These are phyloP conservation scores for Cottoperca gobio DNA, from an alignment of 2,797 vertebrate genomes.

Conservation along the genomic window DNA sequence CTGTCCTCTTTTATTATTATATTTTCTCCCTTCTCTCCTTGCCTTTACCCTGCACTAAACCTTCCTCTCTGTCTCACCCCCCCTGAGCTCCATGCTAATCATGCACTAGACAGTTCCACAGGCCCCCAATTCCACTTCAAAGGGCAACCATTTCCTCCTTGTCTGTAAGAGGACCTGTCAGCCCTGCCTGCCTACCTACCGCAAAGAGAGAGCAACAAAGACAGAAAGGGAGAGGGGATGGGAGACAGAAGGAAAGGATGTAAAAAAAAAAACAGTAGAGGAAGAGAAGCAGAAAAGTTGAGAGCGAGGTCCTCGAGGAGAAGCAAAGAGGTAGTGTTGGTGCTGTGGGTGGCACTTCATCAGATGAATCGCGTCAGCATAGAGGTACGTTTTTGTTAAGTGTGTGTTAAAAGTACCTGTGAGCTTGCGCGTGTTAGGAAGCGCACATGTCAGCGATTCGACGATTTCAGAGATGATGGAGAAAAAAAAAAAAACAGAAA, in stretches of 20 bases:
- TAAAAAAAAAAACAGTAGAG: conserved; percentile 9
- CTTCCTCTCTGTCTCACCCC: conserved; percentile 36
- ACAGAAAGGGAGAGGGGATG: conserved; percentile 14
- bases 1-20: conserved; percentile 7
- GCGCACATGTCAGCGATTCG: conserved; percentile 61
- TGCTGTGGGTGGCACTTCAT: conserved; percentile 68
- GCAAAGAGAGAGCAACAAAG: conserved; percentile 33
- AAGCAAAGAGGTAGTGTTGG: conserved; percentile 39
- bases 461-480: conserved; percentile 50
- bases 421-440: conserved; percentile 38
- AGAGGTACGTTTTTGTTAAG: conserved; percentile 59
- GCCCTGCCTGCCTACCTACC: conserved; percentile 62
- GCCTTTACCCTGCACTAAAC: conserved; percentile 62
- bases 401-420: conserved; percentile 59
- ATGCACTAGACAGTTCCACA: conserved; percentile 80
- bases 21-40: conserved; percentile 36
- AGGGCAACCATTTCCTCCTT: conserved; percentile 78
- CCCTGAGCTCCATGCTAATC: conserved; percentile 75
- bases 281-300: conserved; percentile 40
- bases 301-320: conserved; percentile 46
- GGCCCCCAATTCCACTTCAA: conserved; percentile 85
- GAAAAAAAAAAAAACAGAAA: conserved; percentile 49
- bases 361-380: conserved; percentile 66
- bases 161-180: conserved; percentile 82
- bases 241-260: conserved; percentile 42